Conservation (phyloP, 2,888 invertebrate species). For the Hesperia comma region DNA sequence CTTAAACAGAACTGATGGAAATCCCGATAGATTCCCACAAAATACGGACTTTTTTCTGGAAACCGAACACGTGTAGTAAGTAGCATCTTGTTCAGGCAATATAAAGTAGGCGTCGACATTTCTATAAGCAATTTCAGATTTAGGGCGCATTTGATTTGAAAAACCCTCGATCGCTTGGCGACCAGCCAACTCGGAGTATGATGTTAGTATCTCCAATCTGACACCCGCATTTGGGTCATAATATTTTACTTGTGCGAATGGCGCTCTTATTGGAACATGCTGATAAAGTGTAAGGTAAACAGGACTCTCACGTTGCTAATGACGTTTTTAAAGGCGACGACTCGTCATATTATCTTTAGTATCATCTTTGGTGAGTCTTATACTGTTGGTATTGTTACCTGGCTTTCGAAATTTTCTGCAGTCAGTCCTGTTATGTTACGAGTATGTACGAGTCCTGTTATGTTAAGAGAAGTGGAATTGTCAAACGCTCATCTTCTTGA, state of each 20-base stretch:
- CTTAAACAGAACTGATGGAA: background rate
- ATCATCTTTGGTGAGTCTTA: background rate
- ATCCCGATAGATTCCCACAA: background rate
- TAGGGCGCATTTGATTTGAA: conserved; percentile 46
- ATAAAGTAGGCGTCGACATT: conserved; percentile 23
- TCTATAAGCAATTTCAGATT: conserved; percentile 45
- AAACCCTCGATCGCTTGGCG: conserved; percentile 45
- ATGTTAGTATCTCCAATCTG: conserved; percentile 44
- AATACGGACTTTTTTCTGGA: background rate
- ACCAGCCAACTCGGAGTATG: conserved; percentile 43
- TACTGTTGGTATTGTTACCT: no score
- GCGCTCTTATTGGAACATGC: conserved; percentile 11
- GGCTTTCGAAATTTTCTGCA: no score
- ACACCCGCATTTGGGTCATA: conserved; percentile 49
- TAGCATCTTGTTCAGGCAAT: conserved; percentile 18
- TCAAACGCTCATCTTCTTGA: background rate
- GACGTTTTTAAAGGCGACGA: background rate
- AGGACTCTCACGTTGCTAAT: background rate
- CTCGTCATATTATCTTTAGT: background rate
- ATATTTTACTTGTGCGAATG: conserved; percentile 44
- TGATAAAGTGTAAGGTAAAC: conserved; percentile 16
- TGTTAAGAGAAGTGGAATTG: no score
- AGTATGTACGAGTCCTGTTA: no score
- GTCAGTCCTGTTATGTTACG: no score
- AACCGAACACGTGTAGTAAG: conserved; percentile 10